Evolutionary conservation across 2,888 invertebrate species (phyloP), one percentile per base, ranked within the genome.

Genomic region (Lamellibrachia satsuma): DNA sequence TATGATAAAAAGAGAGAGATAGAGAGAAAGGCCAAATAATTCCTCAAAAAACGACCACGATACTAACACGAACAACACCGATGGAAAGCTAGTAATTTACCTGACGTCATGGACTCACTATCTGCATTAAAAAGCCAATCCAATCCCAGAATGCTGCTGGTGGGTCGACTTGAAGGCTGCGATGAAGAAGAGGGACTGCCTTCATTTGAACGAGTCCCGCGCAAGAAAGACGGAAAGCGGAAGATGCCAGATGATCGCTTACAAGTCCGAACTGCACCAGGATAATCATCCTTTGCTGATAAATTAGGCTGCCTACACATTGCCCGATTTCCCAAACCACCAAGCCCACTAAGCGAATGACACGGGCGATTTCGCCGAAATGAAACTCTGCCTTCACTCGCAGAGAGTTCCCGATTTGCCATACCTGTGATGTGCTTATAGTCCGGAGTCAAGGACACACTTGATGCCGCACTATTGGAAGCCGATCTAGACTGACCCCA

Each of bases 121-220:
- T 96, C 95, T 90, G 96, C 95, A 93, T 95, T 97, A 96, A 98
- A 98, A 92, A 98, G 96, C 97, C 97, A 97, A 95, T 97, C 97
- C 93, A 98, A 96, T 91, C 97, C 97, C 92, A 97, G 96, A 90
- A 97, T 96, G 95, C 97, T 97, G 91, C 75, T 75, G 75, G 75
- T 75, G 75, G 75, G 75, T 75, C 75, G 75, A 75, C 75, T 75
- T n/a, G 75, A 22, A 15, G 75, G 75, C 15, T 75, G 75, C n/a
- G 75, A 22, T 22, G 75, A 75, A n/a, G 75, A n/a, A 15, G 75
- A 75, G 22, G 75, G 75, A 75, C 75, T 75, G 75, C 75, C 22
- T 75, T 75, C 75, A 6, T 75, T 75, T 11, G 22, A 75, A 75
- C 75, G 75, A 75, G 75, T 75, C 75, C 75, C 75, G 22, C 75